These are phyloP conservation scores for Allygus modestus DNA, from an alignment of 2,888 invertebrate genomes.

Conservation along the genomic window DNA sequence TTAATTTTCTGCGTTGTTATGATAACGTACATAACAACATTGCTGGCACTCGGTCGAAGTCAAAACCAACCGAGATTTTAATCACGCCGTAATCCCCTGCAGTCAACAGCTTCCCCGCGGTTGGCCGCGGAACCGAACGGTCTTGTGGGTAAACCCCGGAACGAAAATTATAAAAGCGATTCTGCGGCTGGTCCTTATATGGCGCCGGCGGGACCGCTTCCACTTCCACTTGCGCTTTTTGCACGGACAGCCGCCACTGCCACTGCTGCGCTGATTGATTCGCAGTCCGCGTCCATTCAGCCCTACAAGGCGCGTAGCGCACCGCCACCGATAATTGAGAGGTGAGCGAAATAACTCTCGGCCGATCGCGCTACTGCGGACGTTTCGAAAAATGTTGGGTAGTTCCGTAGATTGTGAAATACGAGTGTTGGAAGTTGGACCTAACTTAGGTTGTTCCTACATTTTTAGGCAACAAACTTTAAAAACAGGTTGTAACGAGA, in stretches of 20 bases:
- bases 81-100: background rate
- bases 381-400: background rate
- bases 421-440: no score
- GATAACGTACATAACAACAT: no score
- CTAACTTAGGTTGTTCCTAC: no score
- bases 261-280: constrained; percentile 51
- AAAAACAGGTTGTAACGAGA: no score
- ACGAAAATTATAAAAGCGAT: constrained; percentile 41
- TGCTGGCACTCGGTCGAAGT: no score
- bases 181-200: constrained; percentile 34
- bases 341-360: constrained; percentile 12
- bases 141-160: constrained; percentile 38
- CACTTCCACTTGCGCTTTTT: constrained; percentile 51
- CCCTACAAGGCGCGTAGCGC: constrained; percentile 53
- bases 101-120: background rate
- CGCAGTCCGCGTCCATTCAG: constrained; percentile 42
- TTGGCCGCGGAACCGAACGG: constrained; percentile 2
- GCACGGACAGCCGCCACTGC: constrained; percentile 29
- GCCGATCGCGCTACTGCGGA: constrained; percentile 10
- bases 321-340: constrained; percentile 38
- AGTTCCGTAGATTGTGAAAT: no score
- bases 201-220: constrained; percentile 49
- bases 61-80: constrained; percentile 3
- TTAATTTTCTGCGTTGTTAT: no score
- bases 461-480: no score